phyloP scores from a whole-genome alignment of 1,140 invertebrate genomes.

The Spodoptera litura region DNA sequence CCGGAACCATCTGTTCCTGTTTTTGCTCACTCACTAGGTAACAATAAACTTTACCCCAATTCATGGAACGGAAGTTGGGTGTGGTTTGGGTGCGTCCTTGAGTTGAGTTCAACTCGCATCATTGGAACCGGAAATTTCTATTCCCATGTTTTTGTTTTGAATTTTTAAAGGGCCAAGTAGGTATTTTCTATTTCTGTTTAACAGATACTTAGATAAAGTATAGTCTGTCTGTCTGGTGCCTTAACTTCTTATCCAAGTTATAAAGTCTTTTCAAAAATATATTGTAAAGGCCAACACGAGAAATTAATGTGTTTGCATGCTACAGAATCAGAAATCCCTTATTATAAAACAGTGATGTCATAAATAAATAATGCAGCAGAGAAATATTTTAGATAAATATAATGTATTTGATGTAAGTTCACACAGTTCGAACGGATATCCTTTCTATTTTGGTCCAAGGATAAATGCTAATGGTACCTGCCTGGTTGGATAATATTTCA shows the following conservation, averaged over 20 bases:
- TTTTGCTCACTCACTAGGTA: conserved; percentile 60
- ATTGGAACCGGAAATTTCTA: conserved; percentile 73
- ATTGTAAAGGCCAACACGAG: too few species aligned
- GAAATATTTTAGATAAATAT: conserved; percentile 35
- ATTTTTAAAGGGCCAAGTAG: conserved; percentile 11
- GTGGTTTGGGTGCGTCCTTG: conserved; percentile 78
- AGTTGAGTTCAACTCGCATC: conserved; percentile 64
- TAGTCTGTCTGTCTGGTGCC: too few species aligned
- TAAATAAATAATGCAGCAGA: conserved; percentile 10
- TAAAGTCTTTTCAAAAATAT: too few species aligned
- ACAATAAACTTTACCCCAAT: conserved; percentile 61
- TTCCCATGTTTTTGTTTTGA: conserved; percentile 62
- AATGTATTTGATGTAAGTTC: conserved; percentile 45
- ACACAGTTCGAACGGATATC: conserved; percentile 79
- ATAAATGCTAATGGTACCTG: conserved; percentile 49
- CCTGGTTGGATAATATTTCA: conserved; percentile 46
- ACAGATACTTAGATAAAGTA: too few species aligned
- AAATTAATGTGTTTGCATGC: too few species aligned
- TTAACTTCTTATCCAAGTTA: too few species aligned
- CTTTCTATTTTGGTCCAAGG: conserved; percentile 72
- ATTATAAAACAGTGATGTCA: conserved; percentile 4
- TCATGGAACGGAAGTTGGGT: conserved; percentile 75
- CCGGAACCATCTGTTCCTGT: conserved; percentile 52
- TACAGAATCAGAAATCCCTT: neutral
- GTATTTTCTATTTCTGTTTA: neutral